Evolutionary conservation across 2,113 vertebrate species (phyloP).

Genomic region (Nerophis lumbriciformis): DNA sequence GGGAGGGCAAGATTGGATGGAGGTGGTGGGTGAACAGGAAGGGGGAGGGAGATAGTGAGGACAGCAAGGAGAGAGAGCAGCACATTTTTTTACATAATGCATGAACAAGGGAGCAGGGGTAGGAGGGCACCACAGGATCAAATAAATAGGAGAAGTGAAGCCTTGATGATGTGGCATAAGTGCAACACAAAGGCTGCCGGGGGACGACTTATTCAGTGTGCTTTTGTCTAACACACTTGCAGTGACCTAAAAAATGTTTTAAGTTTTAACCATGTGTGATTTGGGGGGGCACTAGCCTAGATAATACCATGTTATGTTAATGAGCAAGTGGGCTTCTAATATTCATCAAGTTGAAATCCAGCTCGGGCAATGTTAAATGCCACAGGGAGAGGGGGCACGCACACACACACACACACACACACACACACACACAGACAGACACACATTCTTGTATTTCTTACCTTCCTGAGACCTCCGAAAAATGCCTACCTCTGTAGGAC

Average conservation of each 20-base stretch:
- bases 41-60: slow-evolving; percentile 54
- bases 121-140: slow-evolving; percentile 61
- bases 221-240: slow-evolving; percentile 64
- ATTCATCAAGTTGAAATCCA: slow-evolving; percentile 68
- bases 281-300: slow-evolving; percentile 31
- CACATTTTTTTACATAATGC: slow-evolving; percentile 62
- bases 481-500: no score
- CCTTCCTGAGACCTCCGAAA: no score
- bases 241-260: slow-evolving; percentile 51
- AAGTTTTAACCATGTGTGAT: slow-evolving; percentile 60
- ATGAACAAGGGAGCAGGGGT: slow-evolving; percentile 62
- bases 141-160: slow-evolving; percentile 67
- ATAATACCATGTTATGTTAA: slow-evolving; percentile 61
- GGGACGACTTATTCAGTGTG: slow-evolving; percentile 66
- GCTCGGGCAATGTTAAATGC: slow-evolving; percentile 60
- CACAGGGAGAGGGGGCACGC: slow-evolving; percentile 21
- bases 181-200: slow-evolving; percentile 68
- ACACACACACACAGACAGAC: neutral
- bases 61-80: slow-evolving; percentile 52
- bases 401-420: neutral
- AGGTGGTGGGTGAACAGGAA: slow-evolving; percentile 17
- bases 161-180: slow-evolving; percentile 69
- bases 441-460: neutral
- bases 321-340: slow-evolving; percentile 44
- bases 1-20: slow-evolving; percentile 21